phyloP scores from a whole-genome alignment of 1,140 invertebrate genomes.

The Reticulitermes speratus region DNA sequence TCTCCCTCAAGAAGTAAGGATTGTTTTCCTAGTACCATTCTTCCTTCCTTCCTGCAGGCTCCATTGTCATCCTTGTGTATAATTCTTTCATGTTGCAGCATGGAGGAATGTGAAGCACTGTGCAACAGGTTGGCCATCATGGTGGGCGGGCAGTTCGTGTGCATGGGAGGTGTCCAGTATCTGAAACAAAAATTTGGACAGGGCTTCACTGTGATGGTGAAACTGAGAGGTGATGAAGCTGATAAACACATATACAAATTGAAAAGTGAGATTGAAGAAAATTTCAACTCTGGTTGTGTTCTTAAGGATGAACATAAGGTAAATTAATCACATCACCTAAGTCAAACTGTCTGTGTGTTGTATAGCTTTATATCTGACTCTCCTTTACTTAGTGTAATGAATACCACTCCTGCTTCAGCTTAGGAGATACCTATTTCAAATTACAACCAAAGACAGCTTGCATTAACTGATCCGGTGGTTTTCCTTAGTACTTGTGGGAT shows the following conservation, averaged over 20 bases:
- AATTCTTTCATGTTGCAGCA: slow-evolving; percentile 48
- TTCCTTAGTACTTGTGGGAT: no score
- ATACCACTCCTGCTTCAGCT: no score
- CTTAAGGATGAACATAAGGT: slow-evolving; percentile 32
- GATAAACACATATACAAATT: slow-evolving; percentile 53
- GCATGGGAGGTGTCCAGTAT: slow-evolving; percentile 68
- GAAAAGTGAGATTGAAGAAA: slow-evolving; percentile 49
- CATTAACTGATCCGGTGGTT: no score
- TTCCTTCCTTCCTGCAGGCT: no score
- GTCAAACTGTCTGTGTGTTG: no score
- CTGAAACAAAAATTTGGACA: slow-evolving; percentile 50
- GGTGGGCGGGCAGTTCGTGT: slow-evolving; percentile 78
- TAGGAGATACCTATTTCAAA: no score
- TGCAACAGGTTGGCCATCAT: slow-evolving; percentile 84
- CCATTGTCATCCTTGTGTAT: no score
- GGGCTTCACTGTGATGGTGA: slow-evolving; percentile 32
- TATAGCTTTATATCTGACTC: not conserved
- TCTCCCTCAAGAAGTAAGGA: no score
- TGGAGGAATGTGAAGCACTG: slow-evolving; percentile 86
- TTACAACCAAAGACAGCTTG: no score
- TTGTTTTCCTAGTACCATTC: no score
- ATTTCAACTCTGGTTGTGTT: slow-evolving; percentile 1
- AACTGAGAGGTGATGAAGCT: slow-evolving; percentile 41
- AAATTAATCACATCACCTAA: slow-evolving; percentile 39
- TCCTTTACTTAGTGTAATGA: not conserved